Percentiles rank a stretch among this genome's conserved stretches.
phyloP scores from a whole-genome alignment of 30 jellyfish, hydroid and myxozoan genomes.

The Turritopsis rubra region DNA sequence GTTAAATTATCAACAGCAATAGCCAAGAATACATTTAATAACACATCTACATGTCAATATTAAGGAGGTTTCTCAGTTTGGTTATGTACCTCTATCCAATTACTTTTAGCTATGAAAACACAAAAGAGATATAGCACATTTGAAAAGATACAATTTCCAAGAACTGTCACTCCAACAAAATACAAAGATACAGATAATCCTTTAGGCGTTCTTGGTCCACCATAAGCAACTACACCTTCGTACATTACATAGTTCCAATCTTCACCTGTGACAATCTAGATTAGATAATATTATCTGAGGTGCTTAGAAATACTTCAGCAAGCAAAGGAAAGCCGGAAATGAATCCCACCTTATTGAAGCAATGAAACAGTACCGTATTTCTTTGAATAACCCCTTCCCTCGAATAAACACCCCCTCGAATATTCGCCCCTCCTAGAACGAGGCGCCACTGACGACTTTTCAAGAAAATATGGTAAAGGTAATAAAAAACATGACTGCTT shows the following conservation, averaged over 20 bases:
- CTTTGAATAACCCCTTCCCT: neutral
- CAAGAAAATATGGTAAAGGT: no score
- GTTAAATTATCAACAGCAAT: constrained; percentile 74
- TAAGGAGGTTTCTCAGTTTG: neutral
- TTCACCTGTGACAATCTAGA: constrained; percentile 67
- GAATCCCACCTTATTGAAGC: neutral
- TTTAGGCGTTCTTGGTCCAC: constrained; percentile 60
- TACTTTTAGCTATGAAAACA: neutral
- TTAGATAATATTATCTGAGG: neutral
- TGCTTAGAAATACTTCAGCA: neutral
- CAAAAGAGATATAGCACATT: neutral
- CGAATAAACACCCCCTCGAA: neutral
- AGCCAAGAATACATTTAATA: constrained; percentile 66
- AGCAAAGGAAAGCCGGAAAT: neutral
- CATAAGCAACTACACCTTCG: constrained; percentile 82
- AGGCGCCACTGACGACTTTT: no score
- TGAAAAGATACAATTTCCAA: constrained; percentile 57
- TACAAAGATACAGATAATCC: constrained; percentile 64
- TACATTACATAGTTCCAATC: constrained; percentile 86
- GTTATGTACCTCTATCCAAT: neutral
- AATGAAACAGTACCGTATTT: no score
- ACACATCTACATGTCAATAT: constrained; percentile 21
- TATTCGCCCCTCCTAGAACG: no score
- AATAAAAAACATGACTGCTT: no score
- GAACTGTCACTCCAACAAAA: constrained; percentile 51